Conservation (phyloP, 1,140 invertebrate species). For the Vanessa atalanta region DNA sequence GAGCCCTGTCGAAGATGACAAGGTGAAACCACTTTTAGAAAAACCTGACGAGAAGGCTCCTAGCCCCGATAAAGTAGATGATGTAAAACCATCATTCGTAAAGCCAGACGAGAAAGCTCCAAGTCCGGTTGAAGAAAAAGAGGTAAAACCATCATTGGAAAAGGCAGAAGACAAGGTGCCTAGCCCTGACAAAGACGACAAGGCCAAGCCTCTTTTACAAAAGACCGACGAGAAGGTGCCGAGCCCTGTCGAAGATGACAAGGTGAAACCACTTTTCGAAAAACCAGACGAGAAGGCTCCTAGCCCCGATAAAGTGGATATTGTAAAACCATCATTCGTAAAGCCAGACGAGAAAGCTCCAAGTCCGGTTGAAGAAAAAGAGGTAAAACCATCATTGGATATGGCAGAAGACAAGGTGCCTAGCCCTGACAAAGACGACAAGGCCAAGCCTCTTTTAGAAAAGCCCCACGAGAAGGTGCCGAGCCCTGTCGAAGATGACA, state of each 20-base stretch:
- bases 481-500: background rate
- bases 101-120: slow-evolving; percentile 20
- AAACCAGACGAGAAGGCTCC: background rate
- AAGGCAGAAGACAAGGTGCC: background rate
- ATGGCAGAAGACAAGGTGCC: background rate
- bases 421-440: background rate
- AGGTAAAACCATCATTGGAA: too few species aligned
- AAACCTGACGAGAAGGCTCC: slow-evolving; percentile 11
- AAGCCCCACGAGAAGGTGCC: background rate
- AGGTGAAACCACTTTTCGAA: background rate
- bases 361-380: background rate
- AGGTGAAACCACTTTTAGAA: too few species aligned
- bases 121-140: background rate
- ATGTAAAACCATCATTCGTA: slow-evolving; percentile 4
- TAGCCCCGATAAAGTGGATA: slow-evolving; percentile 17
- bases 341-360: slow-evolving; percentile 1
- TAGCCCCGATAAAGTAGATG: slow-evolving; percentile 29
- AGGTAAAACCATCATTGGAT: background rate
- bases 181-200: slow-evolving; percentile 12
- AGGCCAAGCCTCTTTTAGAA: background rate
- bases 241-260: slow-evolving; percentile 13
- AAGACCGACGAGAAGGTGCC: slow-evolving; percentile 20
- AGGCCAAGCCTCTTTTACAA: background rate
- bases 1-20: too few species aligned
- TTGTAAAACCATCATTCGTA: background rate